Evolutionary conservation across 2,113 vertebrate genomes (phyloP), one percentile per base, ranked within the genome.

Genomic region (Etia nguti): DNA sequence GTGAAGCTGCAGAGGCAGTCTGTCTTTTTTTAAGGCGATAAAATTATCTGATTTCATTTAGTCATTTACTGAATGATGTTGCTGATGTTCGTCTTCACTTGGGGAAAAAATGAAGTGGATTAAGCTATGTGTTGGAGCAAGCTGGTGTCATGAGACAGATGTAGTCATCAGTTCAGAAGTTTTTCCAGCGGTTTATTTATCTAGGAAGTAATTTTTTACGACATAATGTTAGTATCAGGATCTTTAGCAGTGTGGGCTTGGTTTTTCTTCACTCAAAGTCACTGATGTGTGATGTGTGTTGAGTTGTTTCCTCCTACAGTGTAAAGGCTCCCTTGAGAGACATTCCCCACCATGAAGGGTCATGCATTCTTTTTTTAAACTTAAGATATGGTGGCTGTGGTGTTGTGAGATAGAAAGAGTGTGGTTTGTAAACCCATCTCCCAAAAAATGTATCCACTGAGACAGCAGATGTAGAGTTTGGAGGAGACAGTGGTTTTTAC

Each of bases 91-190:
- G 1, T 46, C n/a, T 36, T 73, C 5, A 46, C 65, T 46, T 46
- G 38, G n/a, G 12, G 0, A 0, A 6, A 16, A 13, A 43, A 43
- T 15, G 20, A n/a, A 24, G 36, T 15, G 8, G 65, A 1, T 20
- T 70, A 70, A 43, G 38, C 38, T 73, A 16, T 43, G 38, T 16
- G 38, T 43, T 1, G 3, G 65, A 26, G 65, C 38, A 26, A 70
- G n/a, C 22, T 43, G 65, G 38, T 46, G 38, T 24, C n/a, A 15
- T 6, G 36, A 41, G 11, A 41, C 62, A 41, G 24, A 43, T 43
- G 8, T 43, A 70, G 38, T 43, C 65, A 8, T 24, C 1, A 24
- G 13, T 26, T 46, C 65, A 46, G 22, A 48, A 4, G 24, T 18
- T 31, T 48, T 50, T 31, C 43, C 24, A 50, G 16, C 1, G 16